These are phyloP conservation scores for Rhinichthys osculus DNA, from an alignment of 2,797 vertebrate species.

Conservation along the genomic window DNA sequence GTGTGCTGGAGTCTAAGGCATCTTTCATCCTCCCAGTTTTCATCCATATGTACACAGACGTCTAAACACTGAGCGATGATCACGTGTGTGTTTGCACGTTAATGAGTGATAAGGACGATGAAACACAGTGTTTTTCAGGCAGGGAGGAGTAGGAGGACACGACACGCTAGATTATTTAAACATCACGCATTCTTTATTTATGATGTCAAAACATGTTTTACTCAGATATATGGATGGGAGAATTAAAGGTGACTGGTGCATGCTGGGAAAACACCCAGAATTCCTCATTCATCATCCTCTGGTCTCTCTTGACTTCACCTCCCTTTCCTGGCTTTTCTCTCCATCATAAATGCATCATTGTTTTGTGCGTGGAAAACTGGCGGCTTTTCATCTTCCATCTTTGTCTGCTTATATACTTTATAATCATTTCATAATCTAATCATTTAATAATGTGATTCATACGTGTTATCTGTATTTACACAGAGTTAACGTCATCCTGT, in stretches of 20 bases:
- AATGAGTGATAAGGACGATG: conserved; percentile 42
- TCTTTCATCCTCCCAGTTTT: conserved; percentile 12
- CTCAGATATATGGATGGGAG: conserved; percentile 15
- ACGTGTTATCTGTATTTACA: not conserved
- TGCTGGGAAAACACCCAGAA: conserved; percentile 53
- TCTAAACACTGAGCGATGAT: not conserved
- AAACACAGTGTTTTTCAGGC: conserved; percentile 39
- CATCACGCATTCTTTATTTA: conserved; percentile 27
- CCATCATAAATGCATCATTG: not conserved
- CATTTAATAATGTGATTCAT: not conserved
- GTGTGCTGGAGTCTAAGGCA: not conserved
- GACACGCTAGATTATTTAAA: conserved; percentile 33
- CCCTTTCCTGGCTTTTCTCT: conserved; percentile 12
- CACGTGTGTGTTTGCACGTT: conserved; percentile 16
- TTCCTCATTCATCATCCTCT: conserved; percentile 43
- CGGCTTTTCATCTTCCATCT: not conserved
- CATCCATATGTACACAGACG: not conserved
- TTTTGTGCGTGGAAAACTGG: not conserved
- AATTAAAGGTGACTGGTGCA: conserved; percentile 21
- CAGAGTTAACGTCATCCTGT: not conserved
- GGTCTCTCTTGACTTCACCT: conserved; percentile 21
- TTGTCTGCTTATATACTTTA: conserved; percentile 2
- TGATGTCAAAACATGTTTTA: conserved; percentile 21
- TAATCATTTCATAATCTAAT: not conserved
- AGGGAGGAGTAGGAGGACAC: conserved; percentile 42